Evolutionary conservation across 2,113 vertebrate genomes (phyloP).

Genomic region (Ploceus nigricollis): DNA sequence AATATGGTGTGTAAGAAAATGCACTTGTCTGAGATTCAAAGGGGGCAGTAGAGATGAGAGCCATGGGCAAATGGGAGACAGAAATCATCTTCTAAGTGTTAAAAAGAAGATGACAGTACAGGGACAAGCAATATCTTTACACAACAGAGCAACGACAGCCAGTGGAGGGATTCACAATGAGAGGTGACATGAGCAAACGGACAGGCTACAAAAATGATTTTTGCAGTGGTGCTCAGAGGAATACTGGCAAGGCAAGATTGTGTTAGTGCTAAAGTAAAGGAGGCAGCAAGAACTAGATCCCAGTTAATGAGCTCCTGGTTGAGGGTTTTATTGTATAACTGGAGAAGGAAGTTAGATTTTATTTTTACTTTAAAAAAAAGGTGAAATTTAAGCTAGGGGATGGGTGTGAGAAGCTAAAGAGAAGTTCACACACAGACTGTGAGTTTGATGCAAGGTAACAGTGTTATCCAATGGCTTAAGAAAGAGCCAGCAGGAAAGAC

Average conservation of each 20-base stretch:
- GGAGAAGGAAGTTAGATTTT: neutral
- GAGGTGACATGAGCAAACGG: neutral
- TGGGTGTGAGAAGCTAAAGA: neutral
- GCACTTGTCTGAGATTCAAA: neutral
- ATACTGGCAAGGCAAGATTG: neutral
- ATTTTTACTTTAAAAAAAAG: neutral
- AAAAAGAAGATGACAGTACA: neutral
- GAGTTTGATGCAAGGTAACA: neutral
- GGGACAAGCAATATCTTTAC: neutral
- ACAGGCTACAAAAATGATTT: neutral
- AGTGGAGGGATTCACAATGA: neutral
- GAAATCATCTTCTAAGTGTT: neutral
- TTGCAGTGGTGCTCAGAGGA: neutral
- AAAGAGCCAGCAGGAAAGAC: neutral
- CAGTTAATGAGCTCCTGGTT: neutral
- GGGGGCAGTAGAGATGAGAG: neutral
- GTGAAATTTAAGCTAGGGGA: neutral
- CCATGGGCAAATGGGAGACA: neutral
- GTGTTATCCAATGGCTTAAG: neutral
- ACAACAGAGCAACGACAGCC: neutral
- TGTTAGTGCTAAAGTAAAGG: neutral
- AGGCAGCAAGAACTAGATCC: neutral
- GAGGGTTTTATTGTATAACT: neutral
- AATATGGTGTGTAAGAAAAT: neutral
- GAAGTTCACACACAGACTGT: neutral